Evolutionary conservation across 1,140 invertebrate species (phyloP), one percentile per base, ranked within the genome.

Genomic region (Spodoptera frugiperda): DNA sequence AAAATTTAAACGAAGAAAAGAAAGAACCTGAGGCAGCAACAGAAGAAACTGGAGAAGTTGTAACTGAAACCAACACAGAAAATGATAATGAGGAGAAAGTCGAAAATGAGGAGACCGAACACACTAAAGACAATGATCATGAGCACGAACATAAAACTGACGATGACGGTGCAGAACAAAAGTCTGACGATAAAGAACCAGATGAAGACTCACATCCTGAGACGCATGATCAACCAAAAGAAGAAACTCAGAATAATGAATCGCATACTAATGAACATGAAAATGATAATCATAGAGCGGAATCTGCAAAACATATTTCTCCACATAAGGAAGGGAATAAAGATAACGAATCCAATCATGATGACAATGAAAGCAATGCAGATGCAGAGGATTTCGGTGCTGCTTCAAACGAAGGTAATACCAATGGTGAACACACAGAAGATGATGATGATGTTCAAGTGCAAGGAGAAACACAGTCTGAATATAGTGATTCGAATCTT

Each of bases 371-470:
- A 33, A 61, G 11, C 21, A 54, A 75, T 83, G 76, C 73, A 71
- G 65, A 79, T 73, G 87, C 84, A 48, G 84, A 84, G 17, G 83
- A 87, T 65, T 78, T 68, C 79, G 75, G 61, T 73, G 53, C 73
- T 53, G 65, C 82, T 73, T 63, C 72, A 81, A 82, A 83, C 77
- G 85, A 88, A 89, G 92, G 88, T 91, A 94, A 91, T 87, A 82
- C 80, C 75, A 87, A 84, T 76, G 74, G 83, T 82, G 79, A 85
- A 76, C 82, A 89, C 81, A 88, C 85, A 84, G 89, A 92, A 85
- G 89, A 94, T 76, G 90, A 94, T 81, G 91, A 94, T 80, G 91
- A 94, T 74, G 87, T 94, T 65, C 89, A 91, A 86, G 89, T 93
- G 49, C 90, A 89, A 77, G 89, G 90, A 83, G 90, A 91, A 76